Conservation (phyloP, 2,113 vertebrate genomes). For the Vulpes lagopus region DNA sequence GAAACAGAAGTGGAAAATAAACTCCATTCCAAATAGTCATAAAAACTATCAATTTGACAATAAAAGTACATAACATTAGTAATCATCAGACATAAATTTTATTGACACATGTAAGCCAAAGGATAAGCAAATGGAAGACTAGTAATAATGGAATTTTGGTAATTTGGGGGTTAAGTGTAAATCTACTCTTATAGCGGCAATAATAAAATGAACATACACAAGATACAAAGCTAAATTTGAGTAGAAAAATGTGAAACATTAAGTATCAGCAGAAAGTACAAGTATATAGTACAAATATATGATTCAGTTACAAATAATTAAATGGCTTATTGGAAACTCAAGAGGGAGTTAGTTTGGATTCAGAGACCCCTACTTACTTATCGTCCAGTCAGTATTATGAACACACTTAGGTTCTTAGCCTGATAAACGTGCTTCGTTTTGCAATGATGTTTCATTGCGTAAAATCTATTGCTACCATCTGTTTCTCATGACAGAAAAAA, state of each 20-base stretch:
- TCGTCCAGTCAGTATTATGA: neutral
- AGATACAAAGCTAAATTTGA: neutral
- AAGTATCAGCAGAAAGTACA: neutral
- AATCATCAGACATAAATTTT: neutral
- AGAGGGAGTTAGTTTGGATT: neutral
- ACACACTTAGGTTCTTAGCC: neutral
- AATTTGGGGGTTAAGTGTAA: neutral
- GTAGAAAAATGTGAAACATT: neutral
- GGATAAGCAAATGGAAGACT: neutral
- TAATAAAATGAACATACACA: neutral
- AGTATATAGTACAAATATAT: neutral
- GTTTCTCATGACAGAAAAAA: neutral
- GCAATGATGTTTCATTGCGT: neutral
- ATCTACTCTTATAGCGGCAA: neutral
- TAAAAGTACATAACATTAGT: neutral
- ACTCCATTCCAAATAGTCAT: neutral
- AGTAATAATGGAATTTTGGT: constrained; percentile 8
- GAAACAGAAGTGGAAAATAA: neutral
- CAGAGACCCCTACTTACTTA: neutral
- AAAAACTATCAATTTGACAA: neutral
- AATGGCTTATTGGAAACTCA: neutral
- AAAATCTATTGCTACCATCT: constrained; percentile 1
- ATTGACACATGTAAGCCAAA: neutral
- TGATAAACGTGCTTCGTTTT: neutral
- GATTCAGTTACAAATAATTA: neutral